These are phyloP conservation scores for Cheilosia scutellata DNA, from an alignment of 2,888 invertebrate genomes.

Conservation along the genomic window DNA sequence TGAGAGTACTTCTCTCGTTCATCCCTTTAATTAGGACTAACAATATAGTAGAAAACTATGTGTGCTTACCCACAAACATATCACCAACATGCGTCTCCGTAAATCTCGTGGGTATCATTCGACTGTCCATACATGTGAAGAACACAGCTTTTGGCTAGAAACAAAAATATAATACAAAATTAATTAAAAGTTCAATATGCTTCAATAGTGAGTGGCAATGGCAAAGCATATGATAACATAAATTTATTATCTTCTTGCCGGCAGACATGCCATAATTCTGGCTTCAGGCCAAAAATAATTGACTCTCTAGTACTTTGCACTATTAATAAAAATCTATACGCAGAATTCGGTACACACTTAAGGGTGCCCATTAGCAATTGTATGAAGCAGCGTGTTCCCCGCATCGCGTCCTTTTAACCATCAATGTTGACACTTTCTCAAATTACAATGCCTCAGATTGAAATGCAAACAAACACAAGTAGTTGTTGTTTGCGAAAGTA, in stretches of 20 bases:
- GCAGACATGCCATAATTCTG: slow-evolving; percentile 16
- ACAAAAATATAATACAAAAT: slow-evolving; percentile 76
- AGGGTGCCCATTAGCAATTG: slow-evolving; percentile 6
- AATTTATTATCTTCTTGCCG: background rate
- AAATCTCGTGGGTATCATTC: slow-evolving; percentile 98
- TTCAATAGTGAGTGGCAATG: too few relatives aligned
- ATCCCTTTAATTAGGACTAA: slow-evolving; percentile 40
- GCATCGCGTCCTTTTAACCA: background rate
- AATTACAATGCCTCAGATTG: slow-evolving; percentile 4
- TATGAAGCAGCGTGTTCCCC: background rate
- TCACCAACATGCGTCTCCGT: slow-evolving; percentile 98
- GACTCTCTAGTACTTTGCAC: slow-evolving; percentile 3
- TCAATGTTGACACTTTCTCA: slow-evolving; percentile 19
- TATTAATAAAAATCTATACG: slow-evolving; percentile 8
- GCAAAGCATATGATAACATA: slow-evolving; percentile 17
- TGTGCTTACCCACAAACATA: slow-evolving; percentile 95
- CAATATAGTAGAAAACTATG: background rate
- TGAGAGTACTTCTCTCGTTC: background rate
- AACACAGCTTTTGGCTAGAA: slow-evolving; percentile 97
- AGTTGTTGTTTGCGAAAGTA: slow-evolving; percentile 23
- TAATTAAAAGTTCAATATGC: slow-evolving; percentile 72
- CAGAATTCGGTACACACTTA: slow-evolving; percentile 10
- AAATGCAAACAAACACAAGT: background rate
- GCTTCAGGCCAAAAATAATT: slow-evolving; percentile 43
- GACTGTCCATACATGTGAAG: slow-evolving; percentile 99